Conservation (phyloP, 2,113 vertebrate species). For the Rhinoderma darwinii region DNA sequence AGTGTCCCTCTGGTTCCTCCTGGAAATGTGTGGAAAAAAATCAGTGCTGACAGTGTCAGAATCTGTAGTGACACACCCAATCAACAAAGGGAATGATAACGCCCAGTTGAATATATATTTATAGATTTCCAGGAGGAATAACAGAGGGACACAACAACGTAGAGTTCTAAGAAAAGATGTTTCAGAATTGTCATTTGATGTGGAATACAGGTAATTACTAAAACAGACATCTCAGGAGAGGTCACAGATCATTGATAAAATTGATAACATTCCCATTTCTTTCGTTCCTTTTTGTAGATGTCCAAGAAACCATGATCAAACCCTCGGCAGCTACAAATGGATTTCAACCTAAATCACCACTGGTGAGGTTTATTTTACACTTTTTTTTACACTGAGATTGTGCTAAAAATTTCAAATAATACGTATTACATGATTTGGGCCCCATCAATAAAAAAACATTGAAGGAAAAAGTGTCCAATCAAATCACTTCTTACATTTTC, state of each 20-base stretch:
- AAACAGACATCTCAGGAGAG: too few relatives aligned
- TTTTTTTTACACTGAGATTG: not conserved
- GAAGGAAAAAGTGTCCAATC: not conserved
- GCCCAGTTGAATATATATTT: not conserved
- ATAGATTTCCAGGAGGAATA: not conserved
- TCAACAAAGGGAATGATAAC: not conserved
- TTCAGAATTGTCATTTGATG: too few relatives aligned
- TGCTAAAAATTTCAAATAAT: too few relatives aligned
- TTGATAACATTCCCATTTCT: not conserved
- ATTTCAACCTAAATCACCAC: slow-evolving; percentile 67
- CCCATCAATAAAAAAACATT: too few relatives aligned
- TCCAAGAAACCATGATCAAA: slow-evolving; percentile 75
- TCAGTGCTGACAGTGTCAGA: not conserved
- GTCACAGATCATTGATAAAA: too few relatives aligned
- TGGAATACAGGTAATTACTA: too few relatives aligned
- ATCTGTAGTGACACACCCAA: not conserved
- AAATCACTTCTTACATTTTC: not conserved
- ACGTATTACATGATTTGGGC: too few relatives aligned
- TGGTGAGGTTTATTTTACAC: slow-evolving; percentile 73
- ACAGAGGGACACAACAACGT: not conserved
- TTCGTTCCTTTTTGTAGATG: slow-evolving; percentile 72
- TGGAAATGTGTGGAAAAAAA: not conserved
- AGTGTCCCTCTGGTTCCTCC: not conserved
- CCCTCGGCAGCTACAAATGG: slow-evolving; percentile 68
- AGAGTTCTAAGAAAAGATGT: too few relatives aligned